Evolutionary conservation across 2,113 vertebrate species (phyloP), one percentile per base, ranked within the genome.

Genomic region (Echinops telfairi): DNA sequence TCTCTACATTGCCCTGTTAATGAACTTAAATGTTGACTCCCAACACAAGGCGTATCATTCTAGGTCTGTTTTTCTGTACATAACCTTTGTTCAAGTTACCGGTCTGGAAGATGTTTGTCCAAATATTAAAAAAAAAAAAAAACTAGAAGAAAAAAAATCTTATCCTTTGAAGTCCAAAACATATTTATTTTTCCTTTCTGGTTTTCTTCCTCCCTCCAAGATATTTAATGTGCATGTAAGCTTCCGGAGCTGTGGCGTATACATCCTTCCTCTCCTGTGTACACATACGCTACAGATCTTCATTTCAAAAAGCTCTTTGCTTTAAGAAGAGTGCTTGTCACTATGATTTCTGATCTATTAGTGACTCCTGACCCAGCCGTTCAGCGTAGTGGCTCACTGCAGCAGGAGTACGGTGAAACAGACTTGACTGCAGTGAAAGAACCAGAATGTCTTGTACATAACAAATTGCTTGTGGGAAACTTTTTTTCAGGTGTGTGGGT

Each of bases 1-100:
- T 91, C 76, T 84, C 7, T 80, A 73, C 17, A 47, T 66, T 94
- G 84, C 33, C 60, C 62, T 68, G 36, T 90, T 95, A 94, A 94
- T 90, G 80, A 93, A 88, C 79, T 92, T 95, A 90, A 95, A 88
- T 86, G 90, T 86, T 0, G 2, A 47, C 40, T 88, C 36, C 60
- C 10, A 25, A 8, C 40, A 75, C 22, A 57, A 87, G 57, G 1
- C 53, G 33, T 29, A 6, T 6, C 64, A 60, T 38, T 81, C 79
- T 53, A 70, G 27, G 57, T 93, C 83, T 71, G 38, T 36, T 90
- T 89, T 92, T 77, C 58, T 76, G 1, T 25, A 2, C 19, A 14
- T 1, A 31, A 77, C 22, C 58, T 92, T 92, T 90, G 86, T 94
- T 90, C 66, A 68, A 33, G 53, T 62, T 77, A 73, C 7, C 43